These are phyloP conservation scores for Argya squamiceps DNA, from an alignment of 2,797 vertebrate species.

Conservation along the genomic window DNA sequence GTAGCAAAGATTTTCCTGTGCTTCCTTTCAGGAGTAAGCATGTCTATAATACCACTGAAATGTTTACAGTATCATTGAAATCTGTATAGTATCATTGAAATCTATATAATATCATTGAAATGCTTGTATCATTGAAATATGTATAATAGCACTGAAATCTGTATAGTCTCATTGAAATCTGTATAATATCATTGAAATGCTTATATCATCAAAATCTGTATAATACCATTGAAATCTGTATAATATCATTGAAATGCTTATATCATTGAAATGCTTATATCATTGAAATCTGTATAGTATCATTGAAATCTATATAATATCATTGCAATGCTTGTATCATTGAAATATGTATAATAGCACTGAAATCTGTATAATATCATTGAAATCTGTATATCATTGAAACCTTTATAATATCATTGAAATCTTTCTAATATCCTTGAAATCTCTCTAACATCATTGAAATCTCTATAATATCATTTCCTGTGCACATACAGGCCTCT, in stretches of 20 bases:
- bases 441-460: background rate
- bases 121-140: no score
- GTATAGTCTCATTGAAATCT: background rate
- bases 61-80: background rate
- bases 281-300: background rate
- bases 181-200: background rate
- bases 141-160: background rate
- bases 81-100: no score
- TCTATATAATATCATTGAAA: background rate
- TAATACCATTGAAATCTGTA: background rate
- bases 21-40: background rate
- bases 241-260: background rate
- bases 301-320: background rate
- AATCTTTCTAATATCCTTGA: background rate
- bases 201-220: background rate
- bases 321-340: background rate
- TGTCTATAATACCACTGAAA: background rate
- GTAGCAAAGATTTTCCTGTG: background rate
- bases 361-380: background rate
- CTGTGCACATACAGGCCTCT: accelerated
- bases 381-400: no score
- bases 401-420: background rate
- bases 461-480: background rate
- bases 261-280: background rate
- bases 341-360: background rate